A percentile compares a stretch with the other conserved stretches of the same genome.
Conservation (phyloP, 2,888 invertebrate species). For the Anorthoa munda region DNA sequence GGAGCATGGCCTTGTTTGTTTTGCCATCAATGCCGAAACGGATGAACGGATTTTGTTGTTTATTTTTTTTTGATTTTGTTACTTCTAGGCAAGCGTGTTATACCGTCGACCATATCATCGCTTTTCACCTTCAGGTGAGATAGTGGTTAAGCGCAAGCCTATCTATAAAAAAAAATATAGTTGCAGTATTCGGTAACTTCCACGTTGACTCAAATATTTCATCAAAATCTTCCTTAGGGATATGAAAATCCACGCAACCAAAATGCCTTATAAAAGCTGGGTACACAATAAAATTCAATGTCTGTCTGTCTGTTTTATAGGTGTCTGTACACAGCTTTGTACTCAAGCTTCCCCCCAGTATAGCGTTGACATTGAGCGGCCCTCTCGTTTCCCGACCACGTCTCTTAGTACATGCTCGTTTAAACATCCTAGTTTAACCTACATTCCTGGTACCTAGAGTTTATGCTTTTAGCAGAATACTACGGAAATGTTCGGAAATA, state of each 20-base stretch:
- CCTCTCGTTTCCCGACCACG: constrained; percentile 35
- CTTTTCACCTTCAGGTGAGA: no score
- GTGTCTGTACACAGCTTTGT: constrained; percentile 28
- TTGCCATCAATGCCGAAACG: background rate
- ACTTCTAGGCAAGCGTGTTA: no score
- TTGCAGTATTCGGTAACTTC: no score
- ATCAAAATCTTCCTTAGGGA: background rate
- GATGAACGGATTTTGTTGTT: background rate
- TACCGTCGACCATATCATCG: no score
- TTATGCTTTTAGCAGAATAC: constrained; percentile 8
- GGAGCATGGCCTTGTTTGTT: background rate
- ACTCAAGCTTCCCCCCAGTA: constrained; percentile 28
- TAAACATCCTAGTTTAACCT: constrained; percentile 36
- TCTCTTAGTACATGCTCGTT: constrained; percentile 30
- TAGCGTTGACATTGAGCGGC: constrained; percentile 56
- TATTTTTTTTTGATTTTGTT: no score
- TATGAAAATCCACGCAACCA: background rate
- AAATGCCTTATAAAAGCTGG: constrained; percentile 12
- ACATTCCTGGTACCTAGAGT: constrained; percentile 11
- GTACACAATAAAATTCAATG: constrained; percentile 34
- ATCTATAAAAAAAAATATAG: no score
- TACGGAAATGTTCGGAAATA: background rate
- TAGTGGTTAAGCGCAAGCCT: no score
- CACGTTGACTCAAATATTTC: background rate
- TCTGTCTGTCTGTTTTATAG: constrained; percentile 6